Percentiles rank a stretch among this genome's conserved stretches.
Evolutionary conservation across 2,113 vertebrate genomes (phyloP).

Genomic region (Papio anubis): DNA sequence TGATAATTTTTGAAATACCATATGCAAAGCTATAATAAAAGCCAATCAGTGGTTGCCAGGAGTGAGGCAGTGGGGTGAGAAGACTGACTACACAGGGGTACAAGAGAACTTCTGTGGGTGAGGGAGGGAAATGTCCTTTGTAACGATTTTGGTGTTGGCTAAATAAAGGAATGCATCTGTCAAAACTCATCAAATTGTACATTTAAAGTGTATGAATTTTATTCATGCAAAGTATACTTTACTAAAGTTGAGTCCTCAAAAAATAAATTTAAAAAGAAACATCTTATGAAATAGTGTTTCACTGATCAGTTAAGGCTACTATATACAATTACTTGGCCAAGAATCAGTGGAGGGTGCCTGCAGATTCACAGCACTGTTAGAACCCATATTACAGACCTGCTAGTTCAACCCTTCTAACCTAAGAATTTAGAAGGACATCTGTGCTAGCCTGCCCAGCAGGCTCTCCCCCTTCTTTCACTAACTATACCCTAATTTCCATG

Average conservation of each 20-base stretch:
- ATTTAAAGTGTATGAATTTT: background rate
- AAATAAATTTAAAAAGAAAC: background rate
- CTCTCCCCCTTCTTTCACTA: background rate
- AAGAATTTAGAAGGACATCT: background rate
- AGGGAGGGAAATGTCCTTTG: background rate
- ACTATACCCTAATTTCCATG: background rate
- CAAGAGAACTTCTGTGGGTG: background rate
- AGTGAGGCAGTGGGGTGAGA: background rate
- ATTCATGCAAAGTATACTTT: background rate
- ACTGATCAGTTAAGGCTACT: background rate
- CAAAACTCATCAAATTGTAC: background rate
- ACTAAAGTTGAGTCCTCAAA: background rate
- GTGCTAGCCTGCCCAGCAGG: background rate
- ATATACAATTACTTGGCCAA: background rate
- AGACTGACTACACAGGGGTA: background rate
- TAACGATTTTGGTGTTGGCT: background rate
- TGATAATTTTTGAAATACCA: background rate
- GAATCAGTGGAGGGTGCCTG: background rate
- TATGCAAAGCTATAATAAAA: background rate
- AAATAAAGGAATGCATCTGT: background rate
- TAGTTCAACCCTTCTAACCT: background rate
- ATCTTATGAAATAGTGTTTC: background rate
- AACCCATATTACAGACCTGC: background rate
- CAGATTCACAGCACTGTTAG: background rate
- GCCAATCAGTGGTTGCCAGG: background rate